Conservation (phyloP, 2,888 invertebrate genomes). For the Tolmerus cingulatus region DNA sequence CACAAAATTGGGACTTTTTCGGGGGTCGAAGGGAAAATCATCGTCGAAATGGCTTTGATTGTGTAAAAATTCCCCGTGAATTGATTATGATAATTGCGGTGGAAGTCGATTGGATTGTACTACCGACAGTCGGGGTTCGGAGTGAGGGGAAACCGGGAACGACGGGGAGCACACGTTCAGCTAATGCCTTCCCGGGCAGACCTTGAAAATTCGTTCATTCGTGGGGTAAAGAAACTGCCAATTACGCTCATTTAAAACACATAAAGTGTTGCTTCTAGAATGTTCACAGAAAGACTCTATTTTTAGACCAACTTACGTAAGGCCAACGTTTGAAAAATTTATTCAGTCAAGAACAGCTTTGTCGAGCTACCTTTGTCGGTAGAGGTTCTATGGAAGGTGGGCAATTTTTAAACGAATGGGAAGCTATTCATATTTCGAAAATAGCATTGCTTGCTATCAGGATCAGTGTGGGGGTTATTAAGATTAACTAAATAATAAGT, state of each 20-base stretch:
- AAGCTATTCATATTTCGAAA: neutral
- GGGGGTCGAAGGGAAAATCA: neutral
- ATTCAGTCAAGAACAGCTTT: neutral
- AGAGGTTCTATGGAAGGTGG: neutral
- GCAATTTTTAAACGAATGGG: neutral
- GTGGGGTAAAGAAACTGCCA: slow-evolving; percentile 30
- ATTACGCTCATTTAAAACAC: slow-evolving; percentile 26
- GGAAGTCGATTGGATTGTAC: neutral
- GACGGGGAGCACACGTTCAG: neutral
- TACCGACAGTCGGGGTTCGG: neutral
- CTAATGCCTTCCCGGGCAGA: neutral
- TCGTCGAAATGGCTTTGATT: neutral
- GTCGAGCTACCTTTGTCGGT: neutral
- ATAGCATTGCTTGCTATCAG: neutral
- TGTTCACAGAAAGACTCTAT: neutral
- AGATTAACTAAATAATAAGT: neutral
- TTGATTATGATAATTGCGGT: slow-evolving; percentile 14
- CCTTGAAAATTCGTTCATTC: slow-evolving; percentile 8
- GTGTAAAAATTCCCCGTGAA: slow-evolving; percentile 16
- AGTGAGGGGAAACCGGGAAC: neutral
- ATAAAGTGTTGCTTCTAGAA: slow-evolving; percentile 20
- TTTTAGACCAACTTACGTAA: neutral
- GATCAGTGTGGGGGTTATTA: neutral
- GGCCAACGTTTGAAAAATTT: neutral
- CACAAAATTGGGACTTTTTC: neutral